phyloP scores from a whole-genome alignment of 2,888 invertebrate species.

The Cosmia pyralina region DNA sequence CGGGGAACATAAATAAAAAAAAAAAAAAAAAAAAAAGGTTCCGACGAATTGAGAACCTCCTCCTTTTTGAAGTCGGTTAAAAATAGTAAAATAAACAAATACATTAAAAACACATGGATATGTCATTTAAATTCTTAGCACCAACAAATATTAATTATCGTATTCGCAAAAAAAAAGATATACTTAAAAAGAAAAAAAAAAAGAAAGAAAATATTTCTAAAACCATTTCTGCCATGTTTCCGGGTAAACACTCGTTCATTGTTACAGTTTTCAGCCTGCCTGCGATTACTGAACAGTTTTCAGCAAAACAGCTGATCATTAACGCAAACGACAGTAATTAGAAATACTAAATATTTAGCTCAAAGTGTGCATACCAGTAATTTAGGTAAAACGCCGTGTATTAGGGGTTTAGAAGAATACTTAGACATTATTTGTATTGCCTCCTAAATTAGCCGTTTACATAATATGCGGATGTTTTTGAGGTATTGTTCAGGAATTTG shows the following conservation, averaged over 20 bases:
- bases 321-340: constrained; percentile 37
- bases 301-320: constrained; percentile 34
- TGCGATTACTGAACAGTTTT: constrained; percentile 12
- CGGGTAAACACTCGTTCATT: neutral
- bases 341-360: constrained; percentile 49
- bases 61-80: too few species aligned
- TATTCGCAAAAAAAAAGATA: too few species aligned
- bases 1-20: too few species aligned
- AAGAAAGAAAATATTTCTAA: too few species aligned
- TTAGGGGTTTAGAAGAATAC: neutral
- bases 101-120: too few species aligned
- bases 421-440: neutral
- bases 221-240: neutral
- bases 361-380: neutral
- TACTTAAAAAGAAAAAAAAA: too few species aligned
- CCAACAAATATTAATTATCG: too few species aligned
- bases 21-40: too few species aligned
- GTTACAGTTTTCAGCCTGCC: constrained; percentile 4
- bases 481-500: neutral
- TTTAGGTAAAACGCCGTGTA: constrained; percentile 1
- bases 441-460: constrained; percentile 15
- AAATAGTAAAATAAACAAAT: too few species aligned
- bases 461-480: constrained; percentile 3
- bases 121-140: too few species aligned
- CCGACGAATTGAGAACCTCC: too few species aligned